These are phyloP conservation scores for Cygnus olor DNA, from an alignment of 2,797 vertebrate species.

Conservation along the genomic window DNA sequence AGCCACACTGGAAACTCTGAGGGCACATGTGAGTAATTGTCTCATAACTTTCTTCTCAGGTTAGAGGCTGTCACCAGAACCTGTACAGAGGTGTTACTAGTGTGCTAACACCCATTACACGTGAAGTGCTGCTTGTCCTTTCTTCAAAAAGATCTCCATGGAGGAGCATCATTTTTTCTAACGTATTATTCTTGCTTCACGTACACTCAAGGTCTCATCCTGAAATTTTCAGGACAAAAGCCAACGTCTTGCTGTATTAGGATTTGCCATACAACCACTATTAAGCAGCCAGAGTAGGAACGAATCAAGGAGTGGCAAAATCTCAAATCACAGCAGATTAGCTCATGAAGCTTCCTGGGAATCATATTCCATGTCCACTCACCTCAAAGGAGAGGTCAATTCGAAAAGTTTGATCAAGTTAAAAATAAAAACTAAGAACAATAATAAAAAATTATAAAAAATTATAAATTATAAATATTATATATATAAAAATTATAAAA, in stretches of 20 bases:
- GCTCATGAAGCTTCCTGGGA: neutral
- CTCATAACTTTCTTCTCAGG: neutral
- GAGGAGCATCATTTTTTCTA: neutral
- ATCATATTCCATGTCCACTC: too few relatives aligned
- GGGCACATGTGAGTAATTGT: neutral
- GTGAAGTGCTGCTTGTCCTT: neutral
- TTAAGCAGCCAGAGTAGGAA: neutral
- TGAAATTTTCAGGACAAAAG: neutral
- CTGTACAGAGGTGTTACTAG: neutral
- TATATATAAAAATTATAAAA: too few relatives aligned
- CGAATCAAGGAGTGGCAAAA: neutral
- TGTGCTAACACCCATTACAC: neutral
- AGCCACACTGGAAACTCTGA: neutral
- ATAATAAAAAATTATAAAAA: fast-evolving
- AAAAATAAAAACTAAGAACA: neutral
- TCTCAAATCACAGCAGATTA: neutral
- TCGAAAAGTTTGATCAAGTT: neutral
- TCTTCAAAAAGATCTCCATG: neutral
- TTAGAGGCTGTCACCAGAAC: neutral
- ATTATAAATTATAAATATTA: too few relatives aligned
- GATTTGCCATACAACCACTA: neutral
- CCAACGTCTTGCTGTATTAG: neutral
- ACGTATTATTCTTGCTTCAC: neutral
- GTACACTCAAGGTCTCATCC: neutral
- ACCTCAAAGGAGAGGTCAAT: neutral